These are phyloP conservation scores for Matsumyia berberina DNA, from an alignment of 2,888 invertebrate species.

Conservation along the genomic window DNA sequence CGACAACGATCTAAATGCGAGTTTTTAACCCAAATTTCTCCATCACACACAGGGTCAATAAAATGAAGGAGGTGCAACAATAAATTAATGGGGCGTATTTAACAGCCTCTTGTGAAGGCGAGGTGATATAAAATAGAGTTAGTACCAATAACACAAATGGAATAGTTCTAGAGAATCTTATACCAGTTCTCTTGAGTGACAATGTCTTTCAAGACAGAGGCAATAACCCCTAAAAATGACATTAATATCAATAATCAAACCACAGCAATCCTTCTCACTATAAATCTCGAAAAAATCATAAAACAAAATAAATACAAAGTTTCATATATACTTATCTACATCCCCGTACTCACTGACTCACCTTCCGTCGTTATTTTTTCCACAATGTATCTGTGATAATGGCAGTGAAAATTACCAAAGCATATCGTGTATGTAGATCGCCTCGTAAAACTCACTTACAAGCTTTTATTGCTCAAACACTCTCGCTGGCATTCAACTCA, in stretches of 20 bases:
- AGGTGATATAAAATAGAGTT: not conserved
- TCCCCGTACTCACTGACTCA: not conserved
- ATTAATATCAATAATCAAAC: constrained; percentile 28
- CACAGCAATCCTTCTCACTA: not conserved
- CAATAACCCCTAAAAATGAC: constrained; percentile 13
- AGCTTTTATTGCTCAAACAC: constrained; percentile 10
- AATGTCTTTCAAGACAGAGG: not conserved
- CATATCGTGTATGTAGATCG: constrained; percentile 10
- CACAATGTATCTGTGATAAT: constrained; percentile 15
- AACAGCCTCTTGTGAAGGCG: not conserved
- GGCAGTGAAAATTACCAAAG: constrained; percentile 25
- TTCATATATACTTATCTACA: not conserved
- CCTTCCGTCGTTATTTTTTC: not conserved
- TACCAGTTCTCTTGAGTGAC: not conserved
- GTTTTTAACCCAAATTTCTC: not conserved
- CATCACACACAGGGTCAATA: not conserved
- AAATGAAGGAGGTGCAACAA: not conserved
- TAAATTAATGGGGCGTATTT: constrained; percentile 8
- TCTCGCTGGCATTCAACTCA: constrained; percentile 7
- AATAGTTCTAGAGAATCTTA: too few relatives aligned
- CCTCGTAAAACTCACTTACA: constrained; percentile 22
- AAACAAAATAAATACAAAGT: not conserved
- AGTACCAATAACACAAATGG: too few relatives aligned
- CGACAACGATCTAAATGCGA: too few relatives aligned
- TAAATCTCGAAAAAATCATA: not conserved